Conservation (phyloP, 2,888 invertebrate species). For the Phorcus lineatus region DNA sequence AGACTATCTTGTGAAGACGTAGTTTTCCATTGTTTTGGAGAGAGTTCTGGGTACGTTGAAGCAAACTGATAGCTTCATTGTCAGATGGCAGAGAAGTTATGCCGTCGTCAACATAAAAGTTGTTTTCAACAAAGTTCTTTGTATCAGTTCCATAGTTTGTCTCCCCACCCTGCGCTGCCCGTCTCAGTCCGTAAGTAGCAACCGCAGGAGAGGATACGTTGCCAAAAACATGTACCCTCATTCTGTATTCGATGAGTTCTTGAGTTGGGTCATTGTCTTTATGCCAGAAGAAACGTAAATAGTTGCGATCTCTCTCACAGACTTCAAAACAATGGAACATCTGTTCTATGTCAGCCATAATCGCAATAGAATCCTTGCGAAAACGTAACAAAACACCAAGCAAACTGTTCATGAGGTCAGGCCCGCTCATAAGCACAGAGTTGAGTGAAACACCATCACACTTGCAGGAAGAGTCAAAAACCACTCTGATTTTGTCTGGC, state of each 20-base stretch:
- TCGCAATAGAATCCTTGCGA: conserved; percentile 31
- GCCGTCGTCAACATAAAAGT: conserved; percentile 52
- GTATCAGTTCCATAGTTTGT: conserved; percentile 30
- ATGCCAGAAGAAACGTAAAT: conserved; percentile 46
- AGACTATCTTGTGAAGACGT: conserved; percentile 44
- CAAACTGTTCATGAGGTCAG: conserved; percentile 43
- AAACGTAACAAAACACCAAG: conserved; percentile 43
- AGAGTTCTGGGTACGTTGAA: conserved; percentile 38
- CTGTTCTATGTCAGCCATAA: conserved; percentile 42
- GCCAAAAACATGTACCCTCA: conserved; percentile 50
- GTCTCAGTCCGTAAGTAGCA: conserved; percentile 41
- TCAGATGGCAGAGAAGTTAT: conserved; percentile 33
- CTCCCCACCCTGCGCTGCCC: conserved; percentile 21
- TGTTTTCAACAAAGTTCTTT: conserved; percentile 31
- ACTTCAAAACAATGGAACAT: conserved; percentile 51
- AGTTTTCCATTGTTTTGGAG: conserved; percentile 33
- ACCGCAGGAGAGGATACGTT: conserved; percentile 47
- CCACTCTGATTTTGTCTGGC: conserved; percentile 36
- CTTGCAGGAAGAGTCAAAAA: conserved; percentile 39
- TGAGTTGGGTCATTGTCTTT: conserved; percentile 38
- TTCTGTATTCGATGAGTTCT: conserved; percentile 42
- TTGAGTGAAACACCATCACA: conserved; percentile 37
- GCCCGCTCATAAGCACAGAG: conserved; percentile 32
- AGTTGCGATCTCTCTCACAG: conserved; percentile 37
- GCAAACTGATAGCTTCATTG: conserved; percentile 35